Conservation (phyloP, 2,888 invertebrate species). For the Epiblema foenella region DNA sequence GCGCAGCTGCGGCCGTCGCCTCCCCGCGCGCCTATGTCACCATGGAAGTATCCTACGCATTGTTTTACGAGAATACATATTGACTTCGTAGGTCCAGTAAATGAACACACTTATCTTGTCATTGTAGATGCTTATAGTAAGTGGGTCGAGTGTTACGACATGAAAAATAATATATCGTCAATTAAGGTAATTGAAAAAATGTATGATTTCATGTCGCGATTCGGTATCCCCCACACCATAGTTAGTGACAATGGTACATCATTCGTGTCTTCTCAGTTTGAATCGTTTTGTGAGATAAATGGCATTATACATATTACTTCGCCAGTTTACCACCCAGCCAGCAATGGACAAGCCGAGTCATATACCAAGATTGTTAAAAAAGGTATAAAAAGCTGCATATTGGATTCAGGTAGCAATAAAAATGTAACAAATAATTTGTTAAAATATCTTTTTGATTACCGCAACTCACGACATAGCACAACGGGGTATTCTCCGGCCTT, state of each 20-base stretch:
- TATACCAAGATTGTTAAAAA: slow-evolving; percentile 9
- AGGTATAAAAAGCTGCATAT: not conserved
- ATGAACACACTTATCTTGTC: slow-evolving; percentile 36
- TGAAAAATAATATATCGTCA: not conserved
- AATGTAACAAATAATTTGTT: too few relatives aligned
- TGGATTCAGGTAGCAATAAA: too few relatives aligned
- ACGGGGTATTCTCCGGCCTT: not conserved
- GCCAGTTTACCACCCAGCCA: not conserved
- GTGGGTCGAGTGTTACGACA: slow-evolving; percentile 12
- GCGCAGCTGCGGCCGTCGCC: slow-evolving; percentile 30
- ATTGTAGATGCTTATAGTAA: not conserved
- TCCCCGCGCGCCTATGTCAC: slow-evolving; percentile 46
- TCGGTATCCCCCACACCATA: slow-evolving; percentile 14
- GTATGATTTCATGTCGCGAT: slow-evolving; percentile 7
- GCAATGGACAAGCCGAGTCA: not conserved
- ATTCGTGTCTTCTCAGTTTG: not conserved
- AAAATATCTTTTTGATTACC: too few relatives aligned
- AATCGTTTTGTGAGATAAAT: not conserved
- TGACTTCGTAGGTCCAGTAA: slow-evolving; percentile 49
- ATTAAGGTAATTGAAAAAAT: slow-evolving; percentile 4
- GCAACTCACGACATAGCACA: not conserved
- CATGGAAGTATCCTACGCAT: slow-evolving; percentile 45
- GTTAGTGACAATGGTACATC: slow-evolving; percentile 14
- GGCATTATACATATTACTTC: not conserved
- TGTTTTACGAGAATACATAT: slow-evolving; percentile 48